Conservation (phyloP, 2,797 vertebrate species). For the Chelon labrosus region DNA sequence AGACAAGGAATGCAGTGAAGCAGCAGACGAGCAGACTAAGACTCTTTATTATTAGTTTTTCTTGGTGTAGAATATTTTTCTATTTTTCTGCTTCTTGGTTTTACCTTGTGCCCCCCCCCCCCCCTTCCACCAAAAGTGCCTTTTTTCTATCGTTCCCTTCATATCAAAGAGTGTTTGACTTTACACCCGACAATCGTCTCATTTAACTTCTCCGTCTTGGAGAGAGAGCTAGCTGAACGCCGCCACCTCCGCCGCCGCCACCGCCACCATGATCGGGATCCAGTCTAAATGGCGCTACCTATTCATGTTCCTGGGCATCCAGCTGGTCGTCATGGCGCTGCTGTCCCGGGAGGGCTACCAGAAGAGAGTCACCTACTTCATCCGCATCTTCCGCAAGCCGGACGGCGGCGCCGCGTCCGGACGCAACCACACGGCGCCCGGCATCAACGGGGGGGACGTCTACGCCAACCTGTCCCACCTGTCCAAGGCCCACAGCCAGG, state of each 20-base stretch:
- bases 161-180: too few species aligned
- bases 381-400: slow-evolving; percentile 83
- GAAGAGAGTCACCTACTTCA: slow-evolving; percentile 84
- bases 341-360: slow-evolving; percentile 86
- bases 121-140: slow-evolving; percentile 72
- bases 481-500: slow-evolving; percentile 43
- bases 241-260: too few species aligned
- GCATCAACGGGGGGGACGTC: slow-evolving; percentile 66
- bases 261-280: slow-evolving; percentile 71
- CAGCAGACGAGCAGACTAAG: neutral
- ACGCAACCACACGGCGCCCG: slow-evolving; percentile 70
- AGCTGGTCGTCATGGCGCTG: slow-evolving; percentile 87
- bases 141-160: slow-evolving; percentile 32
- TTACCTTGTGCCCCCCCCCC: too few species aligned
- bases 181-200: too few species aligned
- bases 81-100: slow-evolving; percentile 18
- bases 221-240: too few species aligned
- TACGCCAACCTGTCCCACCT: slow-evolving; percentile 85
- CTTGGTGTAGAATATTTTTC: slow-evolving; percentile 33
- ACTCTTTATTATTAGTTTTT: neutral
- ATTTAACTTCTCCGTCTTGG: too few species aligned
- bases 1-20: slow-evolving; percentile 57
- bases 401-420: slow-evolving; percentile 38
- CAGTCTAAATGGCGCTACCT: slow-evolving; percentile 86
- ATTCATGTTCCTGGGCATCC: slow-evolving; percentile 86